Percentiles rank a stretch among this genome's conserved stretches.
These are phyloP conservation scores for Parotocinclus haroldoi DNA, from an alignment of 2,797 vertebrate genomes.

Conservation along the genomic window DNA sequence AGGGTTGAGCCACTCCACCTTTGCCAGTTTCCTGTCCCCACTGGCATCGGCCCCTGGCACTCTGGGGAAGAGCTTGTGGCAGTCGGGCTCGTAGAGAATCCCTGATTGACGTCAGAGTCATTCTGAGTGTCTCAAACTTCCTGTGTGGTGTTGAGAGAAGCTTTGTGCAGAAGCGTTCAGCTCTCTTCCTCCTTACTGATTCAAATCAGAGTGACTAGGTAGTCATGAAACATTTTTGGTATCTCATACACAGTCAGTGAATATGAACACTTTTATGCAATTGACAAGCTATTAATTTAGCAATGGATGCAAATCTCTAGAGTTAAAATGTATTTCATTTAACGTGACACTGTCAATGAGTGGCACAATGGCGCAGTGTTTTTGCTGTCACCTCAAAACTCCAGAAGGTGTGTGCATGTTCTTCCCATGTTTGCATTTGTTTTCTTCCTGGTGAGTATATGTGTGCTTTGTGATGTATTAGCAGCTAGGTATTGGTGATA, in stretches of 20 bases:
- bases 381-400: too few species aligned
- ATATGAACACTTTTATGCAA: too few species aligned
- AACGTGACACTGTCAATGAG: too few species aligned
- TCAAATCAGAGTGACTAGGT: slow-evolving; percentile 42
- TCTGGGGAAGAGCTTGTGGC: slow-evolving; percentile 54
- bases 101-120: slow-evolving; percentile 67
- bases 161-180: slow-evolving; percentile 44
- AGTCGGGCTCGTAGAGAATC: slow-evolving; percentile 51
- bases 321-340: too few species aligned
- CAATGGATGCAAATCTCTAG: too few species aligned
- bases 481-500: too few species aligned
- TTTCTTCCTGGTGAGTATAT: too few species aligned
- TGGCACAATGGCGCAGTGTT: too few species aligned
- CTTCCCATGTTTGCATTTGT: too few species aligned
- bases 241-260: slow-evolving; percentile 1
- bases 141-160: slow-evolving; percentile 56
- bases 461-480: too few species aligned
- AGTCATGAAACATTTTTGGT: background rate
- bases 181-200: slow-evolving; percentile 54
- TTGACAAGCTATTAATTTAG: too few species aligned
- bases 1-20: slow-evolving; percentile 51
- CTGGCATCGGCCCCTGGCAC: slow-evolving; percentile 62
- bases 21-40: slow-evolving; percentile 67
- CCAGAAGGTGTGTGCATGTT: too few species aligned
- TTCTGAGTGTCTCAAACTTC: slow-evolving; percentile 57